phyloP scores from a whole-genome alignment of 2,797 vertebrate genomes.

The Nyctalus aviator region DNA sequence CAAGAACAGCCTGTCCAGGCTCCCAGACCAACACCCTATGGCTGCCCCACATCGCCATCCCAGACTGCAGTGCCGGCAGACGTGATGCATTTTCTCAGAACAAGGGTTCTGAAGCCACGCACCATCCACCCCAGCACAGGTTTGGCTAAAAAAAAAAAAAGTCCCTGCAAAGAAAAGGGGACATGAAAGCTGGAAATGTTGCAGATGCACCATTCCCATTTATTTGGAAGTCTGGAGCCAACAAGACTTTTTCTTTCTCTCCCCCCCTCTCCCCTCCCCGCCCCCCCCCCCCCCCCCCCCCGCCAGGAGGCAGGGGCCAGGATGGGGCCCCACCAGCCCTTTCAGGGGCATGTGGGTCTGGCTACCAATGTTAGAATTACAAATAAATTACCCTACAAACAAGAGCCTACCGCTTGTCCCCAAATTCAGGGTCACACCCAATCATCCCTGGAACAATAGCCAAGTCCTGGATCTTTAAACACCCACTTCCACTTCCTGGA shows the following conservation, averaged over 20 bases:
- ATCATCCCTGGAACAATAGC: neutral
- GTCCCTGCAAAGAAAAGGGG: neutral
- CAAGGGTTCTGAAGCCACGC: neutral
- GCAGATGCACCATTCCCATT: neutral
- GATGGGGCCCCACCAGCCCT: accelerated
- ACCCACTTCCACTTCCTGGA: neutral
- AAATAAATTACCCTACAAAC: neutral
- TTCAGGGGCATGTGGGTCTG: neutral
- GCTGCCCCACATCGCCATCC: neutral
- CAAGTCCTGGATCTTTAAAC: neutral
- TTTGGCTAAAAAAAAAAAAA: neutral
- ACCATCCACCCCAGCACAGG: neutral
- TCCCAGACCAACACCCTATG: neutral
- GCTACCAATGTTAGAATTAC: neutral
- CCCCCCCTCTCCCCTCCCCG: no score
- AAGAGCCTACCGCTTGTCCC: neutral
- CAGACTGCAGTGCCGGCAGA: neutral
- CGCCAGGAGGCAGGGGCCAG: neutral
- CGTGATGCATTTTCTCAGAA: neutral
- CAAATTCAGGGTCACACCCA: neutral
- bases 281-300: no score
- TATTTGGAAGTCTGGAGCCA: neutral
- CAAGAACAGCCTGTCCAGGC: neutral
- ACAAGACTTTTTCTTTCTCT: neutral
- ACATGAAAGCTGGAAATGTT: neutral